Evolutionary conservation across 2,888 invertebrate species (phyloP).

Genomic region (Neria commutata): DNA sequence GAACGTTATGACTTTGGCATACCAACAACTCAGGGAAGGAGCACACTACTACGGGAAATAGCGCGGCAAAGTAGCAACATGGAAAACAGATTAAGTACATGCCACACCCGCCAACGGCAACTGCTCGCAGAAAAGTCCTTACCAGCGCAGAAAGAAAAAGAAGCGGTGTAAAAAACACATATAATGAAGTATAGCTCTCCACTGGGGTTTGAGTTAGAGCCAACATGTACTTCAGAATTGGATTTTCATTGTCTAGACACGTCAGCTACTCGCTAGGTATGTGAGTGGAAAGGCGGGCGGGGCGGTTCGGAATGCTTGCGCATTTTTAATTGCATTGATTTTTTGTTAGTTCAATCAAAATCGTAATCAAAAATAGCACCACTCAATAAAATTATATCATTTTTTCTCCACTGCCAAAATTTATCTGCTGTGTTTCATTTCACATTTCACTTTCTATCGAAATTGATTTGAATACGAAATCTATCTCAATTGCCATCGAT

Average conservation of each 20-base stretch:
- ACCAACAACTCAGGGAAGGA: constrained; percentile 30
- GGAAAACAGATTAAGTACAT: constrained; percentile 29
- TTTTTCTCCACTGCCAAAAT: no score
- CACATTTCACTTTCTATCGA: no score
- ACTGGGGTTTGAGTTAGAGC: constrained; percentile 1
- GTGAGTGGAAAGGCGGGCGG: not conserved
- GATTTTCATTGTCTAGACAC: constrained; percentile 52
- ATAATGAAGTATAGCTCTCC: constrained; percentile 41
- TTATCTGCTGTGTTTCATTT: no score
- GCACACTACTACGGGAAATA: no score
- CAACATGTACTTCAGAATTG: constrained; percentile 34
- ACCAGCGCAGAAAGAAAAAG: constrained; percentile 2
- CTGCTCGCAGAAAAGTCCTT: constrained; percentile 19
- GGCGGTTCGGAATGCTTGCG: not conserved
- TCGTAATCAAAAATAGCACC: no score
- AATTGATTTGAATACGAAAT: no score
- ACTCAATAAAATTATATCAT: no score
- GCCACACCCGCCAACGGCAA: constrained; percentile 19
- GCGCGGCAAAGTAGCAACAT: constrained; percentile 19
- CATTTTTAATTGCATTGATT: not conserved
- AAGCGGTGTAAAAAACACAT: constrained; percentile 22
- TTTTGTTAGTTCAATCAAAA: no score
- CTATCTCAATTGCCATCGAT: no score
- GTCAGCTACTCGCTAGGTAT: not conserved
- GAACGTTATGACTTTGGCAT: constrained; percentile 52